phyloP scores from a whole-genome alignment of 1,140 invertebrate genomes.

The Pseudoatta argentina region DNA sequence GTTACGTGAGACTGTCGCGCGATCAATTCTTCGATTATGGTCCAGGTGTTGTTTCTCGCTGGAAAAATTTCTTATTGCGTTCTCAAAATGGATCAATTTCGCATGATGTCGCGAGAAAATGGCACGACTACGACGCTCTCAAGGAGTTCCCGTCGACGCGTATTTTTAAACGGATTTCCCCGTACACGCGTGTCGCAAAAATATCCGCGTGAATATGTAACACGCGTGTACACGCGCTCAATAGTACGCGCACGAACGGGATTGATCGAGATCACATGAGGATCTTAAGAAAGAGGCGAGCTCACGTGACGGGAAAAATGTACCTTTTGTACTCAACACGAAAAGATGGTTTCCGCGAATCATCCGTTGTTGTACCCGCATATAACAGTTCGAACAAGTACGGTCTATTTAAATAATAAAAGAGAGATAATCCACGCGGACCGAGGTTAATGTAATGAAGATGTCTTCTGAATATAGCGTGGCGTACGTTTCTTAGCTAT shows the following conservation, averaged over 20 bases:
- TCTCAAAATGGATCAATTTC: slow-evolving; percentile 40
- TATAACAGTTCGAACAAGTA: neutral
- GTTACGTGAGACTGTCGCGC: neutral
- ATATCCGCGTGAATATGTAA: slow-evolving; percentile 41
- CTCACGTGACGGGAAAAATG: neutral
- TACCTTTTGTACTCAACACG: neutral
- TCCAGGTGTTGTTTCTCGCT: neutral
- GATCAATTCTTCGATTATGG: neutral
- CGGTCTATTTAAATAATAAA: slow-evolving; percentile 36
- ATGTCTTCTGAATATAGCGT: neutral
- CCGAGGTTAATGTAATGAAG: slow-evolving; percentile 4
- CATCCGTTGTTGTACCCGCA: neutral
- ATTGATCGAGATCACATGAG: neutral
- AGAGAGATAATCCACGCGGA: neutral
- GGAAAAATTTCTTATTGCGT: neutral
- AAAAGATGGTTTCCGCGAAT: neutral
- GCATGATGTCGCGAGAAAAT: neutral
- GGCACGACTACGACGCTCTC: neutral
- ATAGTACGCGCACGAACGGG: neutral
- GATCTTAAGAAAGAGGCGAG: neutral
- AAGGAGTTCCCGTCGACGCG: slow-evolving; percentile 42
- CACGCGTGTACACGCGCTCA: neutral
- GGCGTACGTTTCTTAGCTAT: neutral
- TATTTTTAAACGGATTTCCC: slow-evolving; percentile 69
- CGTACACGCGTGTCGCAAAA: slow-evolving; percentile 57